phyloP scores from a whole-genome alignment of 2,797 vertebrate genomes.

The Enteromius paludinosus region DNA sequence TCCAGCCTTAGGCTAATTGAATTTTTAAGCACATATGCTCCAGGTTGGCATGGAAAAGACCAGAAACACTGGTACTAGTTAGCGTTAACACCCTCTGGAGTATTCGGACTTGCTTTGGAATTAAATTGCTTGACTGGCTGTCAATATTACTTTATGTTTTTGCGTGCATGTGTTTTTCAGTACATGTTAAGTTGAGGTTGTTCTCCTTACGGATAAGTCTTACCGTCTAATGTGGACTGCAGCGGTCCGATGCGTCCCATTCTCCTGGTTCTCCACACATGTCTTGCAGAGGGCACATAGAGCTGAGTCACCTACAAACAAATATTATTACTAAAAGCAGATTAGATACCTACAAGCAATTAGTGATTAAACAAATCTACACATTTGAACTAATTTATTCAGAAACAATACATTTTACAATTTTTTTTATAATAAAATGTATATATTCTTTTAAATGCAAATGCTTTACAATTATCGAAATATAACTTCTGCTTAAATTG shows the following conservation, averaged over 20 bases:
- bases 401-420: neutral
- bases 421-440: neutral
- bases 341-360: neutral
- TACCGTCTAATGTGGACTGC: conserved; percentile 95
- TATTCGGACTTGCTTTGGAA: conserved; percentile 4
- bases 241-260: conserved; percentile 97
- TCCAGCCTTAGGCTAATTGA: conserved; percentile 85
- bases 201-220: conserved; percentile 48
- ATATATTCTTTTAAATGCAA: conserved; percentile 12
- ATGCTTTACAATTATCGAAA: neutral
- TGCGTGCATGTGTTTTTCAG: neutral
- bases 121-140: conserved; percentile 9
- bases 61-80: conserved; percentile 79
- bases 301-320: conserved; percentile 91
- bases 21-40: conserved; percentile 78
- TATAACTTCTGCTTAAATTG: neutral
- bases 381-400: neutral
- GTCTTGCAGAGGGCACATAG: conserved; percentile 93
- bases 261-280: conserved; percentile 91
- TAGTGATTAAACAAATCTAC: neutral
- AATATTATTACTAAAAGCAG: neutral
- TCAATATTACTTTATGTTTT: neutral
- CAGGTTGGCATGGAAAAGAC: conserved; percentile 81
- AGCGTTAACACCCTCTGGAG: conserved; percentile 75
- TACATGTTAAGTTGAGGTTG: neutral